A percentile compares a stretch with the other conserved stretches of the same genome.
Evolutionary conservation across 2,113 vertebrate genomes (phyloP).

Genomic region (Peromyscus polionotus): DNA sequence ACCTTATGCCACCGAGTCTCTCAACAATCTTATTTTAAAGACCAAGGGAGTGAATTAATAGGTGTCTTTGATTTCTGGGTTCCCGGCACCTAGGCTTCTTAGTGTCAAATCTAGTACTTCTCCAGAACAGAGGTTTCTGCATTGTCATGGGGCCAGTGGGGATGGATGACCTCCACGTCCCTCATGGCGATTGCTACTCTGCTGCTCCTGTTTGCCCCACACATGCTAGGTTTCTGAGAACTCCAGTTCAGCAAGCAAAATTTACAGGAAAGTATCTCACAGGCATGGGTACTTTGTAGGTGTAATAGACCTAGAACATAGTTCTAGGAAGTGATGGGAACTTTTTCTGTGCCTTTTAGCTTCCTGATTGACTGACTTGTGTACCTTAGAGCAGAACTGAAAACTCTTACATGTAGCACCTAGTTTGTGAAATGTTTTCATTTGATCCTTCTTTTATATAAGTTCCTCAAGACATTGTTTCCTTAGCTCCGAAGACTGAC

Average conservation of each 20-base stretch:
- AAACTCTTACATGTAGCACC: not conserved
- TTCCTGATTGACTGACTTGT: not conserved
- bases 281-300: not conserved
- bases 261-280: not conserved
- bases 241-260: not conserved
- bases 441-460: not conserved
- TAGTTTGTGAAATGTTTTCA: conserved; percentile 21
- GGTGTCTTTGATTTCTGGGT: conserved; percentile 13
- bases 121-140: not conserved
- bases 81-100: not conserved
- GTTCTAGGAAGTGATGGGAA: not conserved
- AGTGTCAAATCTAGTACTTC: not conserved
- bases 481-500: not conserved
- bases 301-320: not conserved
- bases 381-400: conserved; percentile 5
- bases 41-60: conserved; percentile 3
- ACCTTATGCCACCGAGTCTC: not conserved
- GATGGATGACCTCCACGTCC: not conserved
- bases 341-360: not conserved
- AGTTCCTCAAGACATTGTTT: not conserved
- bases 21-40: conserved; percentile 35
- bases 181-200: not conserved
- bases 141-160: not conserved
- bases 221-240: not conserved
- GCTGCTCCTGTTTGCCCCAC: not conserved